Conservation (phyloP, 2,888 invertebrate species). For the Hydroisotoma schaefferi region DNA sequence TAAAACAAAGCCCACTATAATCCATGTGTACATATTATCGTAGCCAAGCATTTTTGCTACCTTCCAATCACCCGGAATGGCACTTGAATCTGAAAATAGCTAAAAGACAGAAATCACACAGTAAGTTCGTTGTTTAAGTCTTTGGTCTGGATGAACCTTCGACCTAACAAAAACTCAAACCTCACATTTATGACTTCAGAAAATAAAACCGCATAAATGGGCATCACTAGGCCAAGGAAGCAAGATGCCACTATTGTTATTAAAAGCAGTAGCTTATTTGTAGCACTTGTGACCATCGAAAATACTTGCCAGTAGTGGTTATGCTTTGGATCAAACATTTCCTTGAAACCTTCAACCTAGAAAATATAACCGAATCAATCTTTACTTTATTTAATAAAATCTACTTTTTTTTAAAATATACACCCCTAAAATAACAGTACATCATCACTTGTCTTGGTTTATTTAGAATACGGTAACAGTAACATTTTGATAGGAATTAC, state of each 20-base stretch:
- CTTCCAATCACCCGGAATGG: slow-evolving; percentile 13
- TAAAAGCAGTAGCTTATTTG: background rate
- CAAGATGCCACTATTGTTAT: slow-evolving; percentile 1
- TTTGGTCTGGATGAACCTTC: no score
- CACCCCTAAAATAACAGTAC: no score
- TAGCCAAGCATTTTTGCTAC: background rate
- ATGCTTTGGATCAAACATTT: background rate
- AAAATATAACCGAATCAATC: no score
- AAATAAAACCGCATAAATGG: slow-evolving; percentile 24
- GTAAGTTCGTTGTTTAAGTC: background rate
- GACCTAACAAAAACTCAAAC: background rate
- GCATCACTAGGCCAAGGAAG: slow-evolving; percentile 16
- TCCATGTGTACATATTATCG: background rate
- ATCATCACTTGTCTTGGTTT: no score
- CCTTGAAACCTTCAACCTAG: background rate
- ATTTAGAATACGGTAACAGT: no score
- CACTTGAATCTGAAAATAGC: background rate
- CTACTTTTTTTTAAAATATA: no score
- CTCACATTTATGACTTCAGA: slow-evolving; percentile 15
- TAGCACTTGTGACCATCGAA: slow-evolving; percentile 7
- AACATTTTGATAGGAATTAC: no score
- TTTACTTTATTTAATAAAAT: no score
- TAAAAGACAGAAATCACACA: background rate
- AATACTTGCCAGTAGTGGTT: background rate
- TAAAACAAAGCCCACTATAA: background rate